Percentiles rank a stretch among this genome's conserved stretches.
These are phyloP conservation scores for Cinclus mexicanus DNA, from an alignment of 2,113 vertebrate species.

Conservation along the genomic window DNA sequence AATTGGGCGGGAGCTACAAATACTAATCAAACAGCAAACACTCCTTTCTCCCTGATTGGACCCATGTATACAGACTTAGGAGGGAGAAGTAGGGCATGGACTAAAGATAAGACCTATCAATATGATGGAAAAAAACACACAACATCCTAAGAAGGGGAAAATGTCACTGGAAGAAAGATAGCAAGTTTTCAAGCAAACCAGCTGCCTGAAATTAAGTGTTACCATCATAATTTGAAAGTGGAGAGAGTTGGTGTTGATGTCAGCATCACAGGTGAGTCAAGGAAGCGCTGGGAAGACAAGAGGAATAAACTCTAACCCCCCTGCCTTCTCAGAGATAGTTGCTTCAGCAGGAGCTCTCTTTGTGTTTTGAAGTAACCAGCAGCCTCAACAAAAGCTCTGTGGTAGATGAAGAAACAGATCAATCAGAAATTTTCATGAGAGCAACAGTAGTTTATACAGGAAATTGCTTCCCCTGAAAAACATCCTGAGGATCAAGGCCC, in stretches of 20 bases:
- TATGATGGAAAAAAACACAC: neutral
- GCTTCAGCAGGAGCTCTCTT: neutral
- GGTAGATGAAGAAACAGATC: neutral
- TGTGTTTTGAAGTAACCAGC: neutral
- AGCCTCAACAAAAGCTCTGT: neutral
- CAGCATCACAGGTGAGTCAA: neutral
- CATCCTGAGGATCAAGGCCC: neutral
- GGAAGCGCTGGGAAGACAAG: neutral
- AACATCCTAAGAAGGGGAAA: neutral
- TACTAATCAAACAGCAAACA: neutral
- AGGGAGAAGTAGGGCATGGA: neutral
- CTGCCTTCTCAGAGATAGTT: neutral
- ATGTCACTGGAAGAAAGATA: neutral
- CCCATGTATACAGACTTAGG: neutral
- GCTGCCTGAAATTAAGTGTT: neutral
- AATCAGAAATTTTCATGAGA: neutral
- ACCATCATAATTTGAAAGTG: neutral
- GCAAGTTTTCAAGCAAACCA: neutral
- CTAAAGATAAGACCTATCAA: neutral
- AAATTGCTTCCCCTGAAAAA: neutral
- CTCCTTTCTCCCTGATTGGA: neutral
- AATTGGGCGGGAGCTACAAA: neutral
- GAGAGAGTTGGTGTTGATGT: neutral
- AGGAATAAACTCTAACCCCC: neutral
- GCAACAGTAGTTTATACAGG: neutral